Percentiles rank a stretch among this genome's conserved stretches.
These are phyloP conservation scores for Melanostoma mellinum DNA, from an alignment of 2,888 invertebrate species.

Conservation along the genomic window DNA sequence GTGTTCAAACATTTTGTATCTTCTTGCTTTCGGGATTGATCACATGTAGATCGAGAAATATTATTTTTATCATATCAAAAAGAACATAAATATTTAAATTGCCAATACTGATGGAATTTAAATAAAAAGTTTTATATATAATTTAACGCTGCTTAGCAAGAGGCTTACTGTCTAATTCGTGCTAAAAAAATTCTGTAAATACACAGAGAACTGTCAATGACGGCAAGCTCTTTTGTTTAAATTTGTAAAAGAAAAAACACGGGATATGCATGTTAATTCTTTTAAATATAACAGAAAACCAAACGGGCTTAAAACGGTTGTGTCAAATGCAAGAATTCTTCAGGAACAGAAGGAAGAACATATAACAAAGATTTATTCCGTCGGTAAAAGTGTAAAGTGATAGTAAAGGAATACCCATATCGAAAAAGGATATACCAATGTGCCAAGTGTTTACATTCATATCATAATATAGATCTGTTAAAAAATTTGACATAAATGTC, in stretches of 20 bases:
- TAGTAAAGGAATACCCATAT: slow-evolving; percentile 2
- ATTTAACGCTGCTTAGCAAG: background rate
- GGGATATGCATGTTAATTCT: too few species aligned
- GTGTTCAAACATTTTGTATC: slow-evolving; percentile 56
- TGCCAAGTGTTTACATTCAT: too few species aligned
- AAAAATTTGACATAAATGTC: background rate
- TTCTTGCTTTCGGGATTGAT: slow-evolving; percentile 44
- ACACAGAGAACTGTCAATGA: too few species aligned
- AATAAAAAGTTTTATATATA: slow-evolving; percentile 3
- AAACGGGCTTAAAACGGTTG: slow-evolving; percentile 13
- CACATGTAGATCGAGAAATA: slow-evolving; percentile 27
- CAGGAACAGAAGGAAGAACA: slow-evolving; percentile 4
- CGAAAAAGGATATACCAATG: too few species aligned
- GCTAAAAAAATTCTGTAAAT: too few species aligned
- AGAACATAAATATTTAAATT: background rate
- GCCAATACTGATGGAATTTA: background rate
- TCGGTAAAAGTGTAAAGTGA: slow-evolving; percentile 52
- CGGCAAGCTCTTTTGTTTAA: background rate
- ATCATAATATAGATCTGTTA: background rate
- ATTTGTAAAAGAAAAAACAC: background rate
- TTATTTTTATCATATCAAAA: background rate
- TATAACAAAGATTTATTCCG: slow-evolving; percentile 39
- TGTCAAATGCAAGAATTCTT: slow-evolving; percentile 8
- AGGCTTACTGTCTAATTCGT: too few species aligned
- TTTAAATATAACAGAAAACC: too few species aligned